Evolutionary conservation across 2,888 invertebrate species (phyloP).

Genomic region (Zaprionus obscuricornis): DNA sequence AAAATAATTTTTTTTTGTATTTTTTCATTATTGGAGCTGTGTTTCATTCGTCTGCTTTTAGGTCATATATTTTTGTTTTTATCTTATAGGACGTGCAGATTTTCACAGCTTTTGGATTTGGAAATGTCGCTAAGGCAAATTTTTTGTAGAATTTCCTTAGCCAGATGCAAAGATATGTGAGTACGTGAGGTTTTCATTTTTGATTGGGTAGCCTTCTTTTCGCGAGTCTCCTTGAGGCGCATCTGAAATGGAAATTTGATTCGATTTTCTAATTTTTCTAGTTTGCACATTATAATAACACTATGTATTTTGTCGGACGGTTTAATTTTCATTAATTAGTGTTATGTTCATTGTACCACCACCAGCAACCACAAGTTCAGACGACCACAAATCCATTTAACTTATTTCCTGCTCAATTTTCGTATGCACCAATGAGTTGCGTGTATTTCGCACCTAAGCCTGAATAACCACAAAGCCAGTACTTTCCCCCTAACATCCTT

Average conservation of each 20-base stretch:
- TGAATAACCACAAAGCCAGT: slow-evolving; percentile 42
- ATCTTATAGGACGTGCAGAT: slow-evolving; percentile 91
- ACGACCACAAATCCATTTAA: slow-evolving; percentile 62
- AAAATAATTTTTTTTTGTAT: slow-evolving; percentile 52
- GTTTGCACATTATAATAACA: slow-evolving; percentile 40
- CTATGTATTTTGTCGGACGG: slow-evolving; percentile 21
- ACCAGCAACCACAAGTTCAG: not conserved
- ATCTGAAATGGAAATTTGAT: slow-evolving; percentile 84
- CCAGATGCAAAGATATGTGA: slow-evolving; percentile 91
- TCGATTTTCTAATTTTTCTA: not conserved
- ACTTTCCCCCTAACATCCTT: slow-evolving; percentile 1
- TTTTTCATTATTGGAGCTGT: slow-evolving; percentile 16
- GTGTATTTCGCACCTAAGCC: slow-evolving; percentile 69
- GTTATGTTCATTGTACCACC: slow-evolving; percentile 26
- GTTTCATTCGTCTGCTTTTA: slow-evolving; percentile 7
- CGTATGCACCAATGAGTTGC: slow-evolving; percentile 69
- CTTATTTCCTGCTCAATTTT: slow-evolving; percentile 69
- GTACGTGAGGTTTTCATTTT: slow-evolving; percentile 92
- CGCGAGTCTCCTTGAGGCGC: slow-evolving; percentile 89
- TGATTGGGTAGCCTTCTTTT: slow-evolving; percentile 88
- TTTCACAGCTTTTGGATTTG: slow-evolving; percentile 94
- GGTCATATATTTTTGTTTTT: slow-evolving; percentile 12
- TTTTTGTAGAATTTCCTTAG: slow-evolving; percentile 92
- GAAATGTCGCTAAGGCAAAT: slow-evolving; percentile 93
- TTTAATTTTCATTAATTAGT: slow-evolving; percentile 71